Percentiles rank a stretch among this genome's conserved stretches.
phyloP scores from a whole-genome alignment of 2,797 vertebrate genomes.

The Spea hammondii region DNA sequence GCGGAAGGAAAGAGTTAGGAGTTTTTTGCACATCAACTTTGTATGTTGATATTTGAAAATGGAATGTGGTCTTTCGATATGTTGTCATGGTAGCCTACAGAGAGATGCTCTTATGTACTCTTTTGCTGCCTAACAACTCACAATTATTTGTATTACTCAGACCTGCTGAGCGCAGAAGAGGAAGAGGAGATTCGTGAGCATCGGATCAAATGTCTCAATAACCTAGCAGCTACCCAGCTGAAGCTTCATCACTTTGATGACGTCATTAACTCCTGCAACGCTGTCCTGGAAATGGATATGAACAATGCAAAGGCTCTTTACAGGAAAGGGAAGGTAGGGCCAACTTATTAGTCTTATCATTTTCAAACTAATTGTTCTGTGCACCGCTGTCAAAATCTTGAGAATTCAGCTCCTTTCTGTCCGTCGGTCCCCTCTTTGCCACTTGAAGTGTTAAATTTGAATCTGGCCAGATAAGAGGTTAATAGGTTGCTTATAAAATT shows the following conservation, averaged over 20 bases:
- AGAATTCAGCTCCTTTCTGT: no score
- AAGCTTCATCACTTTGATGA: slow-evolving; percentile 73
- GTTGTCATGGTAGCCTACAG: slow-evolving; percentile 31
- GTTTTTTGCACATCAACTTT: background rate
- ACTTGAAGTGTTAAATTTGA: no score
- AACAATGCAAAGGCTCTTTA: slow-evolving; percentile 79
- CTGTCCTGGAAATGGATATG: slow-evolving; percentile 71
- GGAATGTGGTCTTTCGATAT: slow-evolving; percentile 9
- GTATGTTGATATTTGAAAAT: slow-evolving; percentile 20
- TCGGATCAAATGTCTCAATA: slow-evolving; percentile 83
- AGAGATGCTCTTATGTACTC: slow-evolving; percentile 12
- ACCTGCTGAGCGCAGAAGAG: slow-evolving; percentile 58
- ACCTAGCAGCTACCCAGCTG: slow-evolving; percentile 75
- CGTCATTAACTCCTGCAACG: slow-evolving; percentile 73
- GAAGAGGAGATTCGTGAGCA: slow-evolving; percentile 77
- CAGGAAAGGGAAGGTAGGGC: slow-evolving; percentile 75
- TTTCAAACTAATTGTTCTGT: background rate
- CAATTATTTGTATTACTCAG: slow-evolving; percentile 50
- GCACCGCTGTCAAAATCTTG: no score
- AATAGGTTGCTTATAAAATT: no score
- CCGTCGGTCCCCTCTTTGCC: no score
- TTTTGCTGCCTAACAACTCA: slow-evolving; percentile 32
- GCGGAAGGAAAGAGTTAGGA: no score
- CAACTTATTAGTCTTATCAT: background rate
- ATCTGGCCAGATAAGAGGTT: no score